Percentiles rank a stretch among this genome's conserved stretches.
Evolutionary conservation across 2,888 invertebrate genomes (phyloP).

Genomic region (Cepaea hortensis): DNA sequence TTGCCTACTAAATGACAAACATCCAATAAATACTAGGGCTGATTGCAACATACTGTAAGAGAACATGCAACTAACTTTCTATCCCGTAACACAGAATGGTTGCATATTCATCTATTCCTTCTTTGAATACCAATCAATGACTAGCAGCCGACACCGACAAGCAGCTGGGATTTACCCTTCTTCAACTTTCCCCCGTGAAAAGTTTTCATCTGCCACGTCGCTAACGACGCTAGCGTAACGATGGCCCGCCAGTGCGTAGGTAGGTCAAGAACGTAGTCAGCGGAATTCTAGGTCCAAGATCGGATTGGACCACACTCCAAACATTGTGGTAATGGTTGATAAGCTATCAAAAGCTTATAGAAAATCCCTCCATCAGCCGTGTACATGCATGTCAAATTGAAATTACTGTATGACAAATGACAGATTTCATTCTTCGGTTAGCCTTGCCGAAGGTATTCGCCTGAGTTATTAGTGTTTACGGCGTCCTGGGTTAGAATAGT

Average conservation of each 20-base stretch:
- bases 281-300: not conserved
- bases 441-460: not conserved
- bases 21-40: no score
- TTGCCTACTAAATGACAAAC: no score
- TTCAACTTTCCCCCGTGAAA: no score
- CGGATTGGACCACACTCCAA: not conserved
- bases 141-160: no score
- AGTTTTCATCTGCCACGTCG: no score
- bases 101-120: no score
- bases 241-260: not conserved
- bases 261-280: not conserved
- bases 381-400: not conserved
- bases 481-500: no score
- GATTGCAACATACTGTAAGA: no score
- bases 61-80: no score
- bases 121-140: no score
- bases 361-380: slow-evolving; percentile 17
- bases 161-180: no score
- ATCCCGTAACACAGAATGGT: no score
- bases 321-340: slow-evolving; percentile 25
- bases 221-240: not conserved
- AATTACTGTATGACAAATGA: slow-evolving; percentile 6
- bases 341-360: slow-evolving; percentile 28
- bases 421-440: not conserved
- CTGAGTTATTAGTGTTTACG: not conserved